Base-by-base conservation (phyloP, 2,113 vertebrate genomes). In the Ovibos moschatus region DNA sequence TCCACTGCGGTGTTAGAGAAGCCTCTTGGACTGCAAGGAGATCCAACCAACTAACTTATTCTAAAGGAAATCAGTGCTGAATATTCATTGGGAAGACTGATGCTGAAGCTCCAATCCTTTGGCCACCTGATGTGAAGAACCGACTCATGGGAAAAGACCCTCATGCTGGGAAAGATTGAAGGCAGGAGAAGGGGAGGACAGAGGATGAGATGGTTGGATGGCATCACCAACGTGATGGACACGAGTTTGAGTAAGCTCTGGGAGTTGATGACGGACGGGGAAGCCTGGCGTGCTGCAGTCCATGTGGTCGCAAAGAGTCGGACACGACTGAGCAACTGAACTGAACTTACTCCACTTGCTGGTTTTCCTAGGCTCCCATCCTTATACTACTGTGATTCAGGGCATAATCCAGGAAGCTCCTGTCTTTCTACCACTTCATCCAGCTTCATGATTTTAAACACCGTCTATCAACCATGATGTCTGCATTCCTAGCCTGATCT, bases 301-400 rank as follows among this genome's bases (percentile, higher is more conserved):
- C 60, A 33, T 3, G 14, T 6, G 30, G 60, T 16, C 1, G 0
- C 60, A 33, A 33, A 64, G 15, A 64, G 30, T 64, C 0, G 0
- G 7, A 33, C 15, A 33, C 0, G 6, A 16, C 60, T 33, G 60
- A 64, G 60, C 30, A 6, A 64, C 60, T 33, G 30, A 33, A 16
- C 30, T 64, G 30, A 64, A 64, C 30, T 33, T 33, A 16, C 6
- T 33, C 30, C 60, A 27, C 36, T 3, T 11, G 19, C 9, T 47
- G 28, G 7, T 71, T 4, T 17, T 43, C 13, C 12, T 51, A 6
- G 6, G 9, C 9, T 50, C 9, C 14, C 30, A 21, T 51, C 19
- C 28, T 28, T 62, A 5, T 6, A 17, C 15, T 27, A 14, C 3
- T 87, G 45, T 1, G 10, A 21, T 3, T 82, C 28, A 45, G n/a